phyloP scores from a whole-genome alignment of 2,113 vertebrate species.

The Vicugna pacos region DNA sequence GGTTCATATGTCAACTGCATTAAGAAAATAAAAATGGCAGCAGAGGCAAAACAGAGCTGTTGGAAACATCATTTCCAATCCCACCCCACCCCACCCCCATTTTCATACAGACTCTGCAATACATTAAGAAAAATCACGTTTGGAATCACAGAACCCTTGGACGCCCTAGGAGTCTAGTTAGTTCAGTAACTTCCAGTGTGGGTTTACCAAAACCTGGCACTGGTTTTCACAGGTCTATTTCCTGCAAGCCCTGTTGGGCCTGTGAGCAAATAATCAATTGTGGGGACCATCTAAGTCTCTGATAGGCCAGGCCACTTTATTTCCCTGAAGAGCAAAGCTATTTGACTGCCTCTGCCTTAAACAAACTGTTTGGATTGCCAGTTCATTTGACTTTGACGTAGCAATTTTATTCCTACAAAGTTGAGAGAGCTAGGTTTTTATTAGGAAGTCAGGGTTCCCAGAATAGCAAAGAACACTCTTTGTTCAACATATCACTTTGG shows the following conservation, averaged over 20 bases:
- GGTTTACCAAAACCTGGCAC: not conserved
- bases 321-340: not conserved
- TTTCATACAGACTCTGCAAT: not conserved
- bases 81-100: not conserved
- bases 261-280: not conserved
- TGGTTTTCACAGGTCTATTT: not conserved
- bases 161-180: not conserved
- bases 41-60: not conserved
- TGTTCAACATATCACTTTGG: not conserved
- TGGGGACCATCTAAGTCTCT: not conserved
- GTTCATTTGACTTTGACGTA: slow-evolving; percentile 66
- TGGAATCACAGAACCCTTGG: not conserved
- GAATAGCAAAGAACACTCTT: slow-evolving; percentile 53
- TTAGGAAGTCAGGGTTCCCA: slow-evolving; percentile 32
- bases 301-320: not conserved
- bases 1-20: not conserved
- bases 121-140: slow-evolving; percentile 2
- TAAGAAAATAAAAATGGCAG: not conserved
- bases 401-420: slow-evolving; percentile 57
- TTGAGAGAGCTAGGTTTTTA: not conserved
- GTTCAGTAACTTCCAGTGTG: not conserved
- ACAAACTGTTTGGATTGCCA: slow-evolving; percentile 39
- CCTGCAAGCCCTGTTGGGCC: not conserved
- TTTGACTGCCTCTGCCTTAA: slow-evolving; percentile 43
- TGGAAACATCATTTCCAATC: not conserved